Conservation (phyloP, 2,888 invertebrate genomes). For the Oeneis ivallda region DNA sequence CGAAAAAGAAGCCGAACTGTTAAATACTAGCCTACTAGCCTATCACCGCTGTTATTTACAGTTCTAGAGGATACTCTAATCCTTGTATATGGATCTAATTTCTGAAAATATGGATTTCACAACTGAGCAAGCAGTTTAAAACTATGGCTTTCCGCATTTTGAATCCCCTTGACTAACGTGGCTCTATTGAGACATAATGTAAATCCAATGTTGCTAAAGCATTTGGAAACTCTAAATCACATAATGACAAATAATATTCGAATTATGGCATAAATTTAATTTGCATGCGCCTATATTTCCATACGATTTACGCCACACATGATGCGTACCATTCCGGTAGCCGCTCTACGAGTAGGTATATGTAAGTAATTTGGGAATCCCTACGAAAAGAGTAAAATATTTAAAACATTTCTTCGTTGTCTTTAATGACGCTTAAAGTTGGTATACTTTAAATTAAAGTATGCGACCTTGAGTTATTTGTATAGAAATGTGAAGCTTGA, state of each 20-base stretch:
- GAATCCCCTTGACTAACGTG: too few relatives aligned
- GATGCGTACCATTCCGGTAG: slow-evolving; percentile 34
- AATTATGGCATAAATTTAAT: slow-evolving; percentile 34
- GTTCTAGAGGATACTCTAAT: too few relatives aligned
- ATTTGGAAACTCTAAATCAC: slow-evolving; percentile 23
- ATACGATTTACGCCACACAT: slow-evolving; percentile 75
- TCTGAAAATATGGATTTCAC: too few relatives aligned
- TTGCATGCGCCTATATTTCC: slow-evolving; percentile 40
- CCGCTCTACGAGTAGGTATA: too few relatives aligned
- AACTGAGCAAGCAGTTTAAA: too few relatives aligned
- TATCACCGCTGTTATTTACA: too few relatives aligned
- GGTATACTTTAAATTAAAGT: too few relatives aligned
- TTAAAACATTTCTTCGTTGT: slow-evolving; percentile 20
- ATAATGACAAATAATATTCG: slow-evolving; percentile 32
- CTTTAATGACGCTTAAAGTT: slow-evolving; percentile 5
- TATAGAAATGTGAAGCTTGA: too few relatives aligned
- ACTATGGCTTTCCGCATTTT: too few relatives aligned
- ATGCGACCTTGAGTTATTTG: too few relatives aligned
- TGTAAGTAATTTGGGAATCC: slow-evolving; percentile 37
- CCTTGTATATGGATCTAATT: too few relatives aligned
- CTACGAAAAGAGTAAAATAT: slow-evolving; percentile 19
- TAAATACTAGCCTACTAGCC: too few relatives aligned
- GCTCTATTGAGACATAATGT: background rate
- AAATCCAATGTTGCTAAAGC: background rate
- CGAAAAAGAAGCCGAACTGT: background rate